Base-by-base conservation (phyloP, 2,113 vertebrate genomes). In the Rhynchopsitta pachyrhyncha region DNA sequence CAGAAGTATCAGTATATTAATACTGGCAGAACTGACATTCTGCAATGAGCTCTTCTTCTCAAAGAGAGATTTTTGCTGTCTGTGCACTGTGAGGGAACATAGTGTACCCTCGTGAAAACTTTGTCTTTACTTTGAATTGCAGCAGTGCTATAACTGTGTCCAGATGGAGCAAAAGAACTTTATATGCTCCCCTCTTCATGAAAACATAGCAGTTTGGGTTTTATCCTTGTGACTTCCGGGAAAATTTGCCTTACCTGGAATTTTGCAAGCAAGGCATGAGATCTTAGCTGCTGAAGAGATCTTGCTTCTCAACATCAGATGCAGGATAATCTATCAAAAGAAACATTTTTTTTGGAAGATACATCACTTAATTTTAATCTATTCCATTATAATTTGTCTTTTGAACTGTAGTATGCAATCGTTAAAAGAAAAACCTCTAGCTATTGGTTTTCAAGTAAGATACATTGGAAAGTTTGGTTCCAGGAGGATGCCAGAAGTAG, bases 71-170 rank as follows among this genome's bases (percentile, higher is more conserved):
- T 75, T 71, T 91, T 88, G 17, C 6, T 47, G 6, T 90, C n/a
- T 64, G 13, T 82, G 35, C 19, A 2, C 9, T 28, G 62, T 11
- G 9, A 79, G 3, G 39, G 28, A 82, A 41, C 5, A 6, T 42
- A 17, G 6, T 70, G 85, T 60, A 68, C 7, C 8, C 50, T 68
- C 25, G 8, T 53, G 46, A 33, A 82, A 85, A 18, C 18, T 68
- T 39, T 71, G 17, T 49, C 28, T 91, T 88, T 55, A 47, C 13
- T 10, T 5, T n/a, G 23, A 83, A 20, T 10, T 14, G 19, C 29
- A 27, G 11, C 0, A 0, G 46, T 35, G 49, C 31, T 52, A 9
- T 19, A 42, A 50, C 11, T 13, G 3, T 3, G 4, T 37, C 44
- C 28, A 64, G 41, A 42, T 52, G 37, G 29, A 81, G 37, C 19